Evolutionary conservation across 2,113 vertebrate genomes (phyloP).

Genomic region (Lagopus muta): DNA sequence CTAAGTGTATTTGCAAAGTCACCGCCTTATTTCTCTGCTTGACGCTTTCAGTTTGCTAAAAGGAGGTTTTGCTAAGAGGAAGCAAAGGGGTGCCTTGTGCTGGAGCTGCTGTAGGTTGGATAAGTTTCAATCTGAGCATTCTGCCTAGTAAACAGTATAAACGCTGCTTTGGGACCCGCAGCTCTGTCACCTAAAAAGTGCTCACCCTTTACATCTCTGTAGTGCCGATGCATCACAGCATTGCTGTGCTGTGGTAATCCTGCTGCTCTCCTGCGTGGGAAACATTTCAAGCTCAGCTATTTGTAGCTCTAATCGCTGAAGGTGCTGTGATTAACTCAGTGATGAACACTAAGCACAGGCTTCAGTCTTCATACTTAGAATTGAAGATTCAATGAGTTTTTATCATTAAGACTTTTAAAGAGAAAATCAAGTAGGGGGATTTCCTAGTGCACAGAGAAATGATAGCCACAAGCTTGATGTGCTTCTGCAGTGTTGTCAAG

Average conservation of each 20-base stretch:
- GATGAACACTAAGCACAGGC: not conserved
- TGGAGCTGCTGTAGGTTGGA: not conserved
- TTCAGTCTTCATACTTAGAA: not conserved
- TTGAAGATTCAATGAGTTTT: not conserved
- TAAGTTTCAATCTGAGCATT: not conserved
- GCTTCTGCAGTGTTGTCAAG: not conserved
- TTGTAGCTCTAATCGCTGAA: not conserved
- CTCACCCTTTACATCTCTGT: rapidly evolving
- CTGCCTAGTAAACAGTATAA: not conserved
- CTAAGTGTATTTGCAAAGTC: not conserved
- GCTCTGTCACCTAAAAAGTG: not conserved
- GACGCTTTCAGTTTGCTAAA: not conserved
- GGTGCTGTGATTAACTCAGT: not conserved
- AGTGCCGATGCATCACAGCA: not conserved
- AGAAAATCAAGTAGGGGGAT: not conserved
- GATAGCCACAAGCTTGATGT: not conserved
- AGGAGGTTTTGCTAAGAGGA: not conserved
- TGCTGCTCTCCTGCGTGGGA: not conserved
- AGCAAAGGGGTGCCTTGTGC: not conserved
- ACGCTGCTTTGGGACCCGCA: not conserved
- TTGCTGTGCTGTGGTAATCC: not conserved
- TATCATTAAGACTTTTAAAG: not conserved
- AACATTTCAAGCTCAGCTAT: not conserved
- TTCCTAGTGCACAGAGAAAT: not conserved
- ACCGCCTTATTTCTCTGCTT: not conserved